Conservation (phyloP, 2,797 vertebrate genomes). For the Argya squamiceps region DNA sequence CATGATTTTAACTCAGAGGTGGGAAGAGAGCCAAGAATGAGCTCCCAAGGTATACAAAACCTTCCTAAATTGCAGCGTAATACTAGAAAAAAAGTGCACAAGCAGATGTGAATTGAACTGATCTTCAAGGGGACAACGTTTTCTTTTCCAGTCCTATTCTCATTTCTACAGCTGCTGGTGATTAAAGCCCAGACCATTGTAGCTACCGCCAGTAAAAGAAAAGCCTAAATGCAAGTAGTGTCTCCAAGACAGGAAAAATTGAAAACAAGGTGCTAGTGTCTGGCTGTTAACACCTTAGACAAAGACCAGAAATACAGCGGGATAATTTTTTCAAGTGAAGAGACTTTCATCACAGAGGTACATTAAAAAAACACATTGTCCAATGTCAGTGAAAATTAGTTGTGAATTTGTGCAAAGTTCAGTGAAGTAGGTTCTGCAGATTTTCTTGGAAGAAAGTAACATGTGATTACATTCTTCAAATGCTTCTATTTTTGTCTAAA, state of each 20-base stretch:
- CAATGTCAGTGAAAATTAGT: not conserved
- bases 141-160: slow-evolving; percentile 29
- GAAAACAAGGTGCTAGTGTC: slow-evolving; percentile 34
- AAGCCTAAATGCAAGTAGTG: not conserved
- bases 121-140: not conserved
- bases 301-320: slow-evolving; percentile 12
- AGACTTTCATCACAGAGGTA: not conserved
- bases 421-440: not conserved
- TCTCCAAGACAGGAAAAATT: not conserved
- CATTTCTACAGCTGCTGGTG: slow-evolving; percentile 26
- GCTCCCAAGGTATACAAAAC: not conserved
- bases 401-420: not conserved
- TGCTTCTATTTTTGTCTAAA: not conserved
- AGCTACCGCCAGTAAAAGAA: slow-evolving; percentile 13
- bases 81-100: not conserved
- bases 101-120: slow-evolving; percentile 6
- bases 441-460: not conserved
- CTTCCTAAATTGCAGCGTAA: not conserved
- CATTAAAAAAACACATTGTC: not conserved
- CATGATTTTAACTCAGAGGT: not conserved
- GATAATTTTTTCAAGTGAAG: not conserved
- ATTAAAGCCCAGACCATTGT: slow-evolving; percentile 15
- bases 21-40: not conserved
- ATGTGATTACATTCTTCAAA: not conserved
- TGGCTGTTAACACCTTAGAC: slow-evolving; percentile 29